A percentile compares a stretch with the other conserved stretches of the same genome.
Evolutionary conservation across 1,140 invertebrate genomes (phyloP).

Genomic region (Drosophila setifemur): DNA sequence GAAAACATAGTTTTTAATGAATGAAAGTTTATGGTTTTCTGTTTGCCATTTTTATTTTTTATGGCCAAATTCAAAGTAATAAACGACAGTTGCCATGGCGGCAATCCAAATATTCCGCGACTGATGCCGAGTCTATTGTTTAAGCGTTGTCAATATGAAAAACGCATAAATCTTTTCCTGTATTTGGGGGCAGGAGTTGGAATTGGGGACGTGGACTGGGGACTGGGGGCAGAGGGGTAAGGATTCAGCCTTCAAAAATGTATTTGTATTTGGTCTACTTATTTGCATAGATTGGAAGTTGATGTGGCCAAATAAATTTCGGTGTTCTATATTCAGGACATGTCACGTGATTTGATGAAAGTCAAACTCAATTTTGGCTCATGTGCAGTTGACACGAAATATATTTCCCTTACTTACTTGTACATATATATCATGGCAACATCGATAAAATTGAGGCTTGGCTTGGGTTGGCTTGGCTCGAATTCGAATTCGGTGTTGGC

Average conservation of each 20-base stretch:
- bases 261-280: constrained; percentile 61
- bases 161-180: constrained; percentile 58
- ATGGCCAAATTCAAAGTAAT: constrained; percentile 23
- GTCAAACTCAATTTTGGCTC: constrained; percentile 55
- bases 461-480: constrained; percentile 20
- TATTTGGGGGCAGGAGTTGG: not conserved
- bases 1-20: constrained; percentile 25
- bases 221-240: not conserved
- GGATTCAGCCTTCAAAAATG: not conserved
- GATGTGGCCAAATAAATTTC: constrained; percentile 59
- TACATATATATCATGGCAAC: constrained; percentile 57
- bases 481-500: too few relatives aligned
- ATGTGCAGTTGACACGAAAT: constrained; percentile 59
- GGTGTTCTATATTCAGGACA: constrained; percentile 36
- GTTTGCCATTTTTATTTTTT: constrained; percentile 1
- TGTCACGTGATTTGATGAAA: constrained; percentile 69
- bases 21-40: constrained; percentile 7
- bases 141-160: constrained; percentile 68
- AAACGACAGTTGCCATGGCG: constrained; percentile 58
- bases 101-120: constrained; percentile 10
- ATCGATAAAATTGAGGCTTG: constrained; percentile 65
- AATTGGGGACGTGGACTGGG: constrained; percentile 1
- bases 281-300: constrained; percentile 72
- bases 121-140: constrained; percentile 62
- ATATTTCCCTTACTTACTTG: constrained; percentile 8